Percentiles rank a stretch among this genome's conserved stretches.
These are phyloP conservation scores for Brienomyrus longianalis DNA, from an alignment of 2,113 vertebrate species.

Conservation along the genomic window DNA sequence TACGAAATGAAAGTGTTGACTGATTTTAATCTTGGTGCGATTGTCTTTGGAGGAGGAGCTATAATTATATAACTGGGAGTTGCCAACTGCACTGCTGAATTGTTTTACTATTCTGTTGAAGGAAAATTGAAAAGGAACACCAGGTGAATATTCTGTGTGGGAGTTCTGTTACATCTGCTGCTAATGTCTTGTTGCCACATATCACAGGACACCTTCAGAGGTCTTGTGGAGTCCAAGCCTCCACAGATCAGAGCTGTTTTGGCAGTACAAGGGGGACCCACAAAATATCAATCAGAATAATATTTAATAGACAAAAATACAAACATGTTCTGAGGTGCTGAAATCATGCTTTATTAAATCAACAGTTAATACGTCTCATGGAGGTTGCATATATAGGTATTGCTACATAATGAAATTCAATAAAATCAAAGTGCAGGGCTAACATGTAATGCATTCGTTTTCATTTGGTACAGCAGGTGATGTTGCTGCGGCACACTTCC, in stretches of 20 bases:
- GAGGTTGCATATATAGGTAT: slow-evolving; percentile 78
- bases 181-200: not conserved
- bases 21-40: not conserved
- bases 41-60: not conserved
- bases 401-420: slow-evolving; percentile 70
- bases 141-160: not conserved
- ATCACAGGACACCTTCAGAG: not conserved
- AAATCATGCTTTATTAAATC: slow-evolving; percentile 98
- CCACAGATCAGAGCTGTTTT: not conserved
- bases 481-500: slow-evolving; percentile 58
- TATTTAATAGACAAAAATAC: slow-evolving; percentile 18
- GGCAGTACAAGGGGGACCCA: not conserved
- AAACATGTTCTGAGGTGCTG: slow-evolving; percentile 67
- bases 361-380: slow-evolving; percentile 74
- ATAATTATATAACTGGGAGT: not conserved
- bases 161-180: not conserved
- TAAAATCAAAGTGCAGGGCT: slow-evolving; percentile 63
- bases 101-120: not conserved
- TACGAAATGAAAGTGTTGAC: not conserved
- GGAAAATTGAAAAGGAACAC: not conserved
- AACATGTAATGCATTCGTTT: slow-evolving; percentile 31
- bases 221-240: not conserved
- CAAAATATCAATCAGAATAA: not conserved
- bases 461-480: slow-evolving; percentile 55
- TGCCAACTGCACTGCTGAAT: not conserved